A percentile compares a stretch with the other conserved stretches of the same genome.
Conservation (phyloP, 2,113 vertebrate genomes). For the Poeciliopsis retropinna region DNA sequence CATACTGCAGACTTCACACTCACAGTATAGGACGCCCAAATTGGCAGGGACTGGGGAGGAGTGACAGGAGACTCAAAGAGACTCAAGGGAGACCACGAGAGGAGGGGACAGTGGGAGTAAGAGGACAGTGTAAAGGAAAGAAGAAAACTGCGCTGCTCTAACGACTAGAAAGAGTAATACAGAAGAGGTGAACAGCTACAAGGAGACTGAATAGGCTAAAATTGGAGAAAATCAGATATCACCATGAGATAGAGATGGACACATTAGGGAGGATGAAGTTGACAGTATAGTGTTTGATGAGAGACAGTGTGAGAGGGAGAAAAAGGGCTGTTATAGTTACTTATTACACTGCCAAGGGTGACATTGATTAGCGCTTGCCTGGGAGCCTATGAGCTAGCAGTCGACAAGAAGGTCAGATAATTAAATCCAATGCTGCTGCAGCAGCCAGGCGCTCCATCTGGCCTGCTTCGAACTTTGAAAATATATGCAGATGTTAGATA, state of each 20-base stretch:
- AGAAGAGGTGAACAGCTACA: background rate
- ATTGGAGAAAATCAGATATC: slow-evolving; percentile 6
- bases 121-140: background rate
- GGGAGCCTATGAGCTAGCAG: slow-evolving; percentile 47
- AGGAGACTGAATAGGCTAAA: slow-evolving; percentile 2
- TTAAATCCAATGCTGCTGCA: slow-evolving; percentile 67
- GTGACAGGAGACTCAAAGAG: slow-evolving; percentile 16
- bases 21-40: slow-evolving; percentile 24
- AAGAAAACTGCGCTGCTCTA: background rate
- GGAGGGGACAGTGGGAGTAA: slow-evolving; percentile 1
- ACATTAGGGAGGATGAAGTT: slow-evolving; percentile 31
- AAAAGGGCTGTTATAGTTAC: slow-evolving; percentile 56
- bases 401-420: slow-evolving; percentile 66
- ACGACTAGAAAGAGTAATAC: slow-evolving; percentile 11
- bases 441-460: slow-evolving; percentile 54
- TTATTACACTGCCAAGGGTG: slow-evolving; percentile 61
- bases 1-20: slow-evolving; percentile 40
- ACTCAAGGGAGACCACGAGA: slow-evolving; percentile 17
- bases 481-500: background rate
- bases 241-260: slow-evolving; percentile 22
- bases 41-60: slow-evolving; percentile 29
- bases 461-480: background rate
- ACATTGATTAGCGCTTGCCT: slow-evolving; percentile 70
- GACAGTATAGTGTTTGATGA: slow-evolving; percentile 32
- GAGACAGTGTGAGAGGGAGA: slow-evolving; percentile 34